Percentiles rank a stretch among this genome's conserved stretches.
Evolutionary conservation across 2,888 invertebrate species (phyloP).

Genomic region (Lingula anatina): DNA sequence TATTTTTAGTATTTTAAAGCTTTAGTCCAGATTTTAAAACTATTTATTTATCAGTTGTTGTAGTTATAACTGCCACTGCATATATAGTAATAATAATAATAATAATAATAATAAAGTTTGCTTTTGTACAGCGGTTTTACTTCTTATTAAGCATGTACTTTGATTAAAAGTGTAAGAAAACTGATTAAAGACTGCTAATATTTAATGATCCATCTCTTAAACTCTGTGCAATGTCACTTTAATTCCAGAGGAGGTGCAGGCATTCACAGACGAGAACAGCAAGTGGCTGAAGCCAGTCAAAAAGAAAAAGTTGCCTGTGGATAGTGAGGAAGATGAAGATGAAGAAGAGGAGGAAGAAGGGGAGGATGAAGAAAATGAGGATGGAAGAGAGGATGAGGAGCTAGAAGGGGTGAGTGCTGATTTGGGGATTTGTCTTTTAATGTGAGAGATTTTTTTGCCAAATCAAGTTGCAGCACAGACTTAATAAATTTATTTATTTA

Average conservation of each 20-base stretch:
- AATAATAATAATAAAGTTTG: too few species aligned
- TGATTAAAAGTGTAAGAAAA: too few species aligned
- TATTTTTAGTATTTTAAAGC: too few species aligned
- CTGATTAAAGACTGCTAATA: too few species aligned
- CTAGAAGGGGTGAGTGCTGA: background rate
- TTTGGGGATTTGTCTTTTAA: background rate
- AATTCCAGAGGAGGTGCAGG: constrained; percentile 34
- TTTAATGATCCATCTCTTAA: too few species aligned
- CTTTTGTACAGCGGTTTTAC: background rate
- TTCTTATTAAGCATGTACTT: too few species aligned
- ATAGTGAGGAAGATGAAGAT: constrained; percentile 13
- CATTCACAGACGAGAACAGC: constrained; percentile 69
- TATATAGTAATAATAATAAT: too few species aligned
- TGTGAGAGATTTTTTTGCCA: background rate
- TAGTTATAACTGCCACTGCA: too few species aligned
- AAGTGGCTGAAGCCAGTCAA: constrained; percentile 65
- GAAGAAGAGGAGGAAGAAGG: constrained; percentile 13
- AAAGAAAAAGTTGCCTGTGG: constrained; percentile 17
- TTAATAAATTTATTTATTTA: too few species aligned
- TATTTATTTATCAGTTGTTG: too few species aligned
- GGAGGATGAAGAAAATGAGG: constrained; percentile 7
- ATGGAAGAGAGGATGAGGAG: background rate
- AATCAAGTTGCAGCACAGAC: background rate
- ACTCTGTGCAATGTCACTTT: too few species aligned
- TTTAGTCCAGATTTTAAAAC: too few species aligned